Evolutionary conservation across 2,113 vertebrate genomes (phyloP), one percentile per base, ranked within the genome.

Genomic region (Nerophis lumbriciformis): DNA sequence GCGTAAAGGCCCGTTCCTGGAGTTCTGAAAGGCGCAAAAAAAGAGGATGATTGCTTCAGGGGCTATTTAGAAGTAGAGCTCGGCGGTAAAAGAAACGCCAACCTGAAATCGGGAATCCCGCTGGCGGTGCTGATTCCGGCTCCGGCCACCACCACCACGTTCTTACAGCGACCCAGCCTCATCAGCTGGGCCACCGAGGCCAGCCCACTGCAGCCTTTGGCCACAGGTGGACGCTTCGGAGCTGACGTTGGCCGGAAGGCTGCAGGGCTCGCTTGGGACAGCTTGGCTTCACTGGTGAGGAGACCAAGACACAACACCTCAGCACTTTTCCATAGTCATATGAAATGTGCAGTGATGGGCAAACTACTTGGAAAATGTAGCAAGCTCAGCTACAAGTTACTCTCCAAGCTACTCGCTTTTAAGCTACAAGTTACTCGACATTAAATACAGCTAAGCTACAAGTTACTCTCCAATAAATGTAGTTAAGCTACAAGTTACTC

Each of bases 21-120:
- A 47, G 86, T 90, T 78, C 90, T 91, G 69, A 57, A 1, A 57
- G 47, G 35, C 8, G 14, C 4, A 13, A n/a, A 13, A 8, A 47
- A 9, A 15, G 16, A 8, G 5, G 10, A 21, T 15, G 13, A 8
- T 28, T 6, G 9, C 13, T 37, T 2, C 6, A 10, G n/a, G 21
- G 16, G 7, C 51, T 21, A 16, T 50, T n/a, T 28, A 16, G 47
- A 35, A n/a, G 1, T 15, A 45, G 45, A 14, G 19, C 8, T 5
- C 47, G 19, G 12, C 11, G 6, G 10, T 6, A 39, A 9, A 45
- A 45, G 42, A 38, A 16, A 37, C 12, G 52, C 73, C 45, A 19
- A 91, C 91, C 91, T 90, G 74, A 92, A 92, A 78, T 92, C 91
- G 8, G 91, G 91, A 65, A 92, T 92, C 1, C 91, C 91, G 4